Base-by-base conservation (phyloP, 2,797 vertebrate species). In the Astyanax mexicanus region DNA sequence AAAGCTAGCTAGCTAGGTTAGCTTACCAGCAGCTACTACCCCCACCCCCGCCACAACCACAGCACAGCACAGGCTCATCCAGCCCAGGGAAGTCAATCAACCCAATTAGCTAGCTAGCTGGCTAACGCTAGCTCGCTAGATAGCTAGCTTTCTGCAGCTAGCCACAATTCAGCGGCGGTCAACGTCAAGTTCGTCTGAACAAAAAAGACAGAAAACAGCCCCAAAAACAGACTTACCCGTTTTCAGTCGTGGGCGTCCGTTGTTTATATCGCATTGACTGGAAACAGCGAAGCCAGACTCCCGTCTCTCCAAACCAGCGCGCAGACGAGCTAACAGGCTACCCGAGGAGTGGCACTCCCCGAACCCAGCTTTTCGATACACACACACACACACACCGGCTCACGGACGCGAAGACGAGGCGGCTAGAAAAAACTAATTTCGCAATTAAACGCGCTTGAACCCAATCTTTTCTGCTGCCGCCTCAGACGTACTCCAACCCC, bases 261-360 rank as follows among this genome's bases (percentile, higher is more conserved):
- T 77, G 89, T 92, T 89, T 91, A 71, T 86, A 84, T 93, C 90
- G 91, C 92, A 93, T 93, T 92, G 89, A 93, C 92, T 89, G 92
- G 87, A 89, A 90, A 88, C 78, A 82, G 83, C 67, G 84, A 82
- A 83, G 77, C 84, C 88, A 42, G 86, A 81, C 19, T 55, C 82
- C 87, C 88, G 85, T 61, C 89, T 90, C 81, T 89, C 29, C 89
- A 81, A 68, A 82, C 81, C 84, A 83, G 86, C 86, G 74, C 78
- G 86, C 88, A 87, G 88, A 88, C 90, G 84, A 91, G 89, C 88
- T 85, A 65, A 86, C 86, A 87, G 86, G 90, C 88, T 89, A 86
- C 86, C 88, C 90, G 67, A 92, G 90, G 90, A 92, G 92, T 88
- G 92, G 88, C 93, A 93, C 92, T 93, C 92, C 93, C 91, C 91